Evolutionary conservation across 2,113 vertebrate genomes (phyloP), one percentile per base, ranked within the genome.

Genomic region (Dolichallabes microphthalmus): DNA sequence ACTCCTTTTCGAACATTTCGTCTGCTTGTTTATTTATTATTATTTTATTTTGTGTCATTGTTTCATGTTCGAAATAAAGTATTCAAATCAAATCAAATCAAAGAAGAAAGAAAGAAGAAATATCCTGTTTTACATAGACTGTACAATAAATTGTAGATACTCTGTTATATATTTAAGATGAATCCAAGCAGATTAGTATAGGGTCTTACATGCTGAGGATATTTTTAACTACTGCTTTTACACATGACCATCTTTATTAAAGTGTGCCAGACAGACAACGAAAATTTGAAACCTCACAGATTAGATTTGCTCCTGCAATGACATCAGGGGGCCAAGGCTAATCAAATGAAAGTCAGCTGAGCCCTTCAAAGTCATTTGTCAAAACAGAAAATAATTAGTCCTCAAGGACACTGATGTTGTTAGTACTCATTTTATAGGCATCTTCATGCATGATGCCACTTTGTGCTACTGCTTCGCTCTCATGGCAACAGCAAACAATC

Each of bases 401-500:
- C 81, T 86, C 84, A 88, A 80, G 84, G 87, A 88, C 52, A 52
- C 15, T 50, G 80, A n/a, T 78, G 6, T 32, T 52, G 73, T 71
- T 78, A 57, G 52, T 61, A 55, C 25, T 75, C 39, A 61, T 61
- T 75, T 83, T 74, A 50, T 45, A 74, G 69, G 84, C 77, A 78
- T 83, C 39, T 68, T 84, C 80, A 52, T 66, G 81, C 84, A 61
- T n/a, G 64, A 68, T 22, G 83, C 30, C 39, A 35, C 25, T 32
- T 25, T 79, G 50, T 11, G 13, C 74, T 52, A 71, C 85, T 63
- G 53, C 52, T 39, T 73, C 22, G 25, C 64, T 91, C 55, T 90
- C 92, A 88, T 95, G 92, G 92, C 94, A 94, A 94, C 91, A 89
- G 77, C 87, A 93, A 93, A 94, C 87, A 92, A 82, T 86, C 85